Base-by-base conservation (phyloP, 92 coral and sea anemone species). In the Epizoanthus scotinus region DNA sequence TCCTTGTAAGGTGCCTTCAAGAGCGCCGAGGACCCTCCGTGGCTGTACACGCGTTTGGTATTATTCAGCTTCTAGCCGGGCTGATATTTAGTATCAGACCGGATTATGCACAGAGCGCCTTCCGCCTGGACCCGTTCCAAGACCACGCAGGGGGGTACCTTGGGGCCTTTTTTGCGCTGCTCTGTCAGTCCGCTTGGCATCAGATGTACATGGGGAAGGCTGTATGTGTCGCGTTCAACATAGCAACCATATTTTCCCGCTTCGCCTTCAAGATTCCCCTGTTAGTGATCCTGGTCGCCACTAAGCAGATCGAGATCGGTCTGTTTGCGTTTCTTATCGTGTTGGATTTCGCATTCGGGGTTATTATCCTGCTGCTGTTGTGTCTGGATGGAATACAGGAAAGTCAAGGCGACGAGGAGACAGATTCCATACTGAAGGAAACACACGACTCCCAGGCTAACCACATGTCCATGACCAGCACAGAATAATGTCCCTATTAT, bases 191-290 rank as follows among this genome's bases (percentile, higher is more conserved):
- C 47, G 85, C 85, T 0, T 81, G 85, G 85, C 65, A 81, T 8
- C 85, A 69, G 40, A 55, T 81, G 47, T 81, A 65, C 78, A 81
- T 81, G 79, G 85, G 85, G 12, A 81, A 81, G 38, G 85, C 71
- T 47, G 63, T 67, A n/a, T 64, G 84, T n/a, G 67, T 81, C 56
- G 80, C 85, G 21, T 81, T 81, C 81, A 81, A 81, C 18, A 70
- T 81, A 52, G 77, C 78, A 50, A 68, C 85, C 19, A 68, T 55
- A 15, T 81, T 81, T 65, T 28, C 81, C 13, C 85, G 85, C 34
- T 55, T 81, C 22, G 73, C 67, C 38, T 81, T 81, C 85, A 81
- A 81, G 59, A 67, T 81, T 31, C 85, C 85, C 0, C 8, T 65
- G 27, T 17, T 81, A 55, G 85, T 81, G 3, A 81, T 69, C 14